These are phyloP conservation scores for Drosophila nr. perissopoda DNA, from an alignment of 2,888 invertebrate species.

Conservation along the genomic window DNA sequence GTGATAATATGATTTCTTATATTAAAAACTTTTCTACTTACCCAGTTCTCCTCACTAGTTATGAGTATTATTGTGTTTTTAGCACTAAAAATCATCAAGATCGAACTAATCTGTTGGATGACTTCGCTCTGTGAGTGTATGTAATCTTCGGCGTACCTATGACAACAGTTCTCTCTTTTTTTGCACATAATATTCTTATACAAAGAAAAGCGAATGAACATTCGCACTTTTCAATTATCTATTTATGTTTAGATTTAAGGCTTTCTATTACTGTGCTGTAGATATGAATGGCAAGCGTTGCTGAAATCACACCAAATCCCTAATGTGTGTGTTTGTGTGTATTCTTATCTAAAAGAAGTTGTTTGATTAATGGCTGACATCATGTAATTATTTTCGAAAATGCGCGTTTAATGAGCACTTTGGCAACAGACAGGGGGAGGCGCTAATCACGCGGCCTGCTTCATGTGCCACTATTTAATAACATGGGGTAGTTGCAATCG, in stretches of 20 bases:
- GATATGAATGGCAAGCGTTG: slow-evolving; percentile 1
- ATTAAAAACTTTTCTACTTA: neutral
- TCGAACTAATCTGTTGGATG: neutral
- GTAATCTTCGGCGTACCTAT: neutral
- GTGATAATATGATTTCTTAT: neutral
- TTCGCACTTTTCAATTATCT: neutral
- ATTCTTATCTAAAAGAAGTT: slow-evolving; percentile 14
- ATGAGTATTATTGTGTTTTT: neutral
- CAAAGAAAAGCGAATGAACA: neutral
- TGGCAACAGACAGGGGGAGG: slow-evolving; percentile 16
- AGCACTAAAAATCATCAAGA: neutral
- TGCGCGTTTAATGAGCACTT: slow-evolving; percentile 34
- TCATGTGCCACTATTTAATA: slow-evolving; percentile 34
- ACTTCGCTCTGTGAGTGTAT: neutral
- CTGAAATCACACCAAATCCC: neutral
- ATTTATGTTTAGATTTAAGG: neutral
- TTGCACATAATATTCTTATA: neutral
- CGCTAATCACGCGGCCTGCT: slow-evolving; percentile 40
- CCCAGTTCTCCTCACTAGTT: neutral
- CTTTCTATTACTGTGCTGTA: neutral
- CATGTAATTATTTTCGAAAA: slow-evolving; percentile 62
- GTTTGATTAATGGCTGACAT: slow-evolving; percentile 48
- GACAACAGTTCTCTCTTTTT: neutral
- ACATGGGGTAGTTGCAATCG: slow-evolving; percentile 15
- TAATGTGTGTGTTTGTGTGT: neutral